Evolutionary conservation across 2,888 invertebrate species (phyloP), one percentile per base, ranked within the genome.

Genomic region (Eremobia ochroleuca): DNA sequence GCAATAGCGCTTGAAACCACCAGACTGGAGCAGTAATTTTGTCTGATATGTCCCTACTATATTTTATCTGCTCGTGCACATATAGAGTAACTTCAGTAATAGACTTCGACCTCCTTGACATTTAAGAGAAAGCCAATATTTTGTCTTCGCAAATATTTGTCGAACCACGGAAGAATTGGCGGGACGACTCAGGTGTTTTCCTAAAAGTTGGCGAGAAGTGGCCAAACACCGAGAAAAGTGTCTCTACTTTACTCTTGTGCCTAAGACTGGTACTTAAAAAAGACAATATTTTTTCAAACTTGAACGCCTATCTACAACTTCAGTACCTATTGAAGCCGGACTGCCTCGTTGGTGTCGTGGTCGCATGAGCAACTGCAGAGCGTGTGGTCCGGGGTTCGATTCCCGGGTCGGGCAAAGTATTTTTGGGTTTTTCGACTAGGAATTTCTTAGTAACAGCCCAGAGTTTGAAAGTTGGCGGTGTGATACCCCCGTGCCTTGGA

Each of bases 91-190:
- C 31, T 28, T 37, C 28, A 28, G 25, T 52, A 21, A n/a, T n/a
- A 8, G 34, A 25, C n/a, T 25, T 77, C 2, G 25, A 43, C 52
- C 43, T 31, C 66, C 21, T 66, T 76, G 37, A 66, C 43, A 58
- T 76, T 58, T 25, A 31, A 25, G 18, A 62, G 13, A 21, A 67
- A 0, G 58, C 21, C 31, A 76, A 66, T 76, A 65, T 77, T 58
- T 76, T 77, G 37, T 46, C 67, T 31, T 31, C 2, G 67, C 58
- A 78, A 77, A 76, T 58, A 78, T 78, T 77, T 78, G 46, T 59
- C 34, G 46, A 59, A 74, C 58, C 13, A 37, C 37, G n/a, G 15
- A 59, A 59, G 18, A 25, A 59, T 78, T 40, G 8, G 15, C 8
- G 21, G 15, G n/a, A 31, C 15, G 71, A 73, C 13, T 9, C 34